Evolutionary conservation across 2,797 vertebrate genomes (phyloP), one percentile per base, ranked within the genome.

Genomic region (Heliangelus exortis): DNA sequence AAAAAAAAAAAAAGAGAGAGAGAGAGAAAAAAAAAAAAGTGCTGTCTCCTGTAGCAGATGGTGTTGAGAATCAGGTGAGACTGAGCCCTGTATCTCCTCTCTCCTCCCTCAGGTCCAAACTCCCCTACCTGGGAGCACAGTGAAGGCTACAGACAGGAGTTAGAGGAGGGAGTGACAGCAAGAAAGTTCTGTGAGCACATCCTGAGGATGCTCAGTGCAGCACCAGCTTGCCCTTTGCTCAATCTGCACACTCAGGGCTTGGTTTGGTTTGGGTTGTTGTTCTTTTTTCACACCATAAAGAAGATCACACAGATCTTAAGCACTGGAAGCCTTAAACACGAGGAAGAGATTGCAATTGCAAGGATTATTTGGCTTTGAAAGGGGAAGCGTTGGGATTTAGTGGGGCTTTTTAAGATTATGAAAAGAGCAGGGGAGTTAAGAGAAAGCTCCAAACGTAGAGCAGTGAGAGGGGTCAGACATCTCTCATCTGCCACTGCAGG

Each of bases 321-420:
- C 81, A 55, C 0, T 6, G 31, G 68, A 77, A 92, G 72, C 34
- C 69, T 89, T 92, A 69, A 88, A 87, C 58, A 85, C 2, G 3
- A 89, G 90, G 47, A 87, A 61, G 63, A 81, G 66, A 53, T 63
- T 50, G 76, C 59, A 62, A 43, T 59, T 59, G 73, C 4, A 13
- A 73, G 83, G 92, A 94, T 96, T 95, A 91, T 79, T 94, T 53
- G 51, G 73, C 87, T 93, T 89, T 63, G 63, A 75, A 78, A 92
- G 41, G 68, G 34, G 59, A 86, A 94, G 67, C 23, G 0, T 47
- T 41, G 41, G 73, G 96, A 50, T 88, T 96, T 92, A 81, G n/a
- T 59, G 31, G 48, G 69, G 73, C 43, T 91, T 87, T 79, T 92
- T 81, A 86, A 95, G 92, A 92, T 94, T 79, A 95, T 15, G 31